phyloP scores from a whole-genome alignment of 1,140 invertebrate species.

The Drosophila orosa region DNA sequence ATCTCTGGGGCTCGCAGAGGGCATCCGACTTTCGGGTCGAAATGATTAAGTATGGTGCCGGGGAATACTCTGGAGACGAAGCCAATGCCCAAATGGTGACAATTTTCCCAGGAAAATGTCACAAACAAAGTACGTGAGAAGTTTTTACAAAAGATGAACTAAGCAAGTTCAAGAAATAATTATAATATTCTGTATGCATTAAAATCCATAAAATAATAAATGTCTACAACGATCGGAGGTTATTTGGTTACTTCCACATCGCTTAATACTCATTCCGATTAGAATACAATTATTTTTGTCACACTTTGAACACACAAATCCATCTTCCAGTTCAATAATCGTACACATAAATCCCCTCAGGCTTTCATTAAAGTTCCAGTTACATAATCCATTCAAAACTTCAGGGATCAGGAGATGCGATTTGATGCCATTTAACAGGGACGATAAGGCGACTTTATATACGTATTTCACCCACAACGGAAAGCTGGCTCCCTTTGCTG shows the following conservation, averaged over 20 bases:
- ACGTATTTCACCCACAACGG: not conserved
- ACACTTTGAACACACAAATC: not conserved
- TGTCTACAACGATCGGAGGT: not conserved
- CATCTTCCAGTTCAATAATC: conserved; percentile 1
- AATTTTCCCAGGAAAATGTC: not conserved
- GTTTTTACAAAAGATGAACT: not conserved
- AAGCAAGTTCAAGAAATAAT: not conserved
- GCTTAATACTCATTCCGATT: conserved; percentile 7
- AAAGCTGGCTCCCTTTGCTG: not conserved
- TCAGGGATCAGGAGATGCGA: conserved; percentile 5
- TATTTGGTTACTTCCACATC: conserved; percentile 1
- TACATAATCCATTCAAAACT: conserved; percentile 22
- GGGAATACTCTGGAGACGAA: conserved; percentile 17
- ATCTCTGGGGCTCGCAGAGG: not conserved
- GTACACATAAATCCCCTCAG: conserved; percentile 20
- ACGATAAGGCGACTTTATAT: conserved; percentile 1
- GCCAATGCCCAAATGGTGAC: conserved; percentile 1
- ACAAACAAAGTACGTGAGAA: not conserved
- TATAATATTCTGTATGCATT: not conserved
- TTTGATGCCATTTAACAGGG: conserved; percentile 16
- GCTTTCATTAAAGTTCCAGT: conserved; percentile 13
- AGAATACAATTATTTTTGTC: conserved; percentile 3
- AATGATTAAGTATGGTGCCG: conserved; percentile 37
- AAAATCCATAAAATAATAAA: not conserved
- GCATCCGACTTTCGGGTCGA: conserved; percentile 5